Evolutionary conservation across 1,140 invertebrate genomes (phyloP).

Genomic region (Hypothenemus hampei): DNA sequence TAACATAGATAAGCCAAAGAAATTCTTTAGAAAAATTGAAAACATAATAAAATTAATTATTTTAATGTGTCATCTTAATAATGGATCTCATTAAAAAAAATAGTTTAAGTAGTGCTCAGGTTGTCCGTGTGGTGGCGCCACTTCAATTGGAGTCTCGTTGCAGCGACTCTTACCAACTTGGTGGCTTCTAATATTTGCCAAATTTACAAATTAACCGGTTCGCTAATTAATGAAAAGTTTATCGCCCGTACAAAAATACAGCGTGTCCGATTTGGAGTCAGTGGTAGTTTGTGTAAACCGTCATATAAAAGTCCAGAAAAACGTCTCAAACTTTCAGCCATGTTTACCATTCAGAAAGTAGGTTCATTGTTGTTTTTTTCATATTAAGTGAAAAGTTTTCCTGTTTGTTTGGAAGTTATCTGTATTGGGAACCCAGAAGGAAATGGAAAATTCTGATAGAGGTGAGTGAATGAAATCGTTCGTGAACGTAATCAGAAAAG

Average conservation of each 20-base stretch:
- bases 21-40: no score
- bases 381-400: constrained; percentile 36
- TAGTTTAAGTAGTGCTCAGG: no score
- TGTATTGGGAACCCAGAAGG: constrained; percentile 13
- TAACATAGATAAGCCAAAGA: no score
- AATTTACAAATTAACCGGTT: constrained; percentile 21
- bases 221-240: constrained; percentile 4
- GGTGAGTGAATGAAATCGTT: constrained; percentile 26
- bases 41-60: no score
- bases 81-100: no score
- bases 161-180: no score
- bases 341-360: constrained; percentile 44
- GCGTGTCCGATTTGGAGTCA: not conserved
- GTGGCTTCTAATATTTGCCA: constrained; percentile 7
- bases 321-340: constrained; percentile 37
- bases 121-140: no score
- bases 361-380: constrained; percentile 38
- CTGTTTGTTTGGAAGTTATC: constrained; percentile 20
- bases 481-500: not conserved
- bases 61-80: no score
- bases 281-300: not conserved
- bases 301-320: constrained; percentile 8
- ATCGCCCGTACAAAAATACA: constrained; percentile 9
- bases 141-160: no score
- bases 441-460: constrained; percentile 36